Evolutionary conservation across 2,797 vertebrate genomes (phyloP), one percentile per base, ranked within the genome.

Genomic region (Centropyge bicolor): DNA sequence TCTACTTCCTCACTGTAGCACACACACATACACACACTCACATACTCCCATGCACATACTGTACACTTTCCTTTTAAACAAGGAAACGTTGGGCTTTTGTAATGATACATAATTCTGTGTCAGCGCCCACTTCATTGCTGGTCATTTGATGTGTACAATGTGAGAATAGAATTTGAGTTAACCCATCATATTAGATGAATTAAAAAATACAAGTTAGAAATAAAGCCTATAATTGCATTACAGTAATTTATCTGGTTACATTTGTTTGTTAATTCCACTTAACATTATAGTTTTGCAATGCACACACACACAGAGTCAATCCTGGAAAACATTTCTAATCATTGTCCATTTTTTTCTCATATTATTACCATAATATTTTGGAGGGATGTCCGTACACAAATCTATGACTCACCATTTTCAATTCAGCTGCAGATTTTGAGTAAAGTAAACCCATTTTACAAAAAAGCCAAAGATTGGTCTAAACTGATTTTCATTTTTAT

Each of bases 1-100:
- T 78, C 24, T 57, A 35, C 68, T 84, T 71, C 36, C 48, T 74
- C 24, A 63, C 65, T 84, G 55, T 63, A n/a, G n/a, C 35, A 40
- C 46, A 20, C 27, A 51, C 52, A 52, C 38, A 22, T 6, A 20
- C 52, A 70, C 57, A 69, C 31, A 70, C 54, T 16, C 54, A 56
- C 40, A 76, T 61, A 62, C 27, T 16, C 8, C 22, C 35, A 35
- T 16, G 65, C 27, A 43, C 11, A 67, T 11, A 60, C 20, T 54
- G 49, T 8, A 49, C 7, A 55, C 0, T 1, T 12, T 4, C 36
- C 10, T 27, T 45, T 56, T 49, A 6, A 57, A 13, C 10, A 54
- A 20, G 13, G 13, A 41, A 63, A 38, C 19, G 7, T 10, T 35
- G 13, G 2, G 24, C 16, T 75, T 69, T 59, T 8, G 16, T n/a